Conservation (phyloP, 2,888 invertebrate species). For the Chorisops tibialis region DNA sequence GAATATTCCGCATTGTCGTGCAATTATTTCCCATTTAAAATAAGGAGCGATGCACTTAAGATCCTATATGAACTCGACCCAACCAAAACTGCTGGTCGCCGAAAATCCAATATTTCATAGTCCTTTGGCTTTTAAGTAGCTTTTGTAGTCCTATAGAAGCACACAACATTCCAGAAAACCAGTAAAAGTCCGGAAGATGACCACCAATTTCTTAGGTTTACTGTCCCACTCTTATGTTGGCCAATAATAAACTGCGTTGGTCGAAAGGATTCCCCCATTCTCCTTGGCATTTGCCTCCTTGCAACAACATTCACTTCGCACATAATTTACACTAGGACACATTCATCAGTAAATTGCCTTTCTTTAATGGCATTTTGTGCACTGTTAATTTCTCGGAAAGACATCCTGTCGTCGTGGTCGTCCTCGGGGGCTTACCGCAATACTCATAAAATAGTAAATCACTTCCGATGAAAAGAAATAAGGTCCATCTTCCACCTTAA, state of each 20-base stretch:
- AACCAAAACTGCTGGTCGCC: too few species aligned
- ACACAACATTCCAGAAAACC: background rate
- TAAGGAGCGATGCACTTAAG: too few species aligned
- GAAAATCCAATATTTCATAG: too few species aligned
- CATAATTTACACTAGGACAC: constrained; percentile 21
- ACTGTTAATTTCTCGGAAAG: constrained; percentile 17
- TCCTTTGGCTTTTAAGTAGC: too few species aligned
- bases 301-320: constrained; percentile 2
- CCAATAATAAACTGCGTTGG: background rate
- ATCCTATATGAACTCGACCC: too few species aligned
- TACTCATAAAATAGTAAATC: constrained; percentile 18
- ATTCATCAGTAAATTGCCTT: constrained; percentile 24
- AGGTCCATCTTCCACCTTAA: too few species aligned
- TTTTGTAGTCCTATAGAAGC: too few species aligned
- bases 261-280: too few species aligned
- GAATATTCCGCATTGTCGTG: too few species aligned
- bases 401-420: background rate
- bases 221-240: background rate
- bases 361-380: constrained; percentile 22
- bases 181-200: background rate
- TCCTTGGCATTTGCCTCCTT: too few species aligned
- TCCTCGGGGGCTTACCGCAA: constrained; percentile 2
- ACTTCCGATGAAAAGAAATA: constrained; percentile 5
- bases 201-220: constrained; percentile 9
- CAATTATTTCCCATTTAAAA: too few species aligned